phyloP scores from a whole-genome alignment of 2,888 invertebrate species.

The Leptopilina drosophilae region DNA sequence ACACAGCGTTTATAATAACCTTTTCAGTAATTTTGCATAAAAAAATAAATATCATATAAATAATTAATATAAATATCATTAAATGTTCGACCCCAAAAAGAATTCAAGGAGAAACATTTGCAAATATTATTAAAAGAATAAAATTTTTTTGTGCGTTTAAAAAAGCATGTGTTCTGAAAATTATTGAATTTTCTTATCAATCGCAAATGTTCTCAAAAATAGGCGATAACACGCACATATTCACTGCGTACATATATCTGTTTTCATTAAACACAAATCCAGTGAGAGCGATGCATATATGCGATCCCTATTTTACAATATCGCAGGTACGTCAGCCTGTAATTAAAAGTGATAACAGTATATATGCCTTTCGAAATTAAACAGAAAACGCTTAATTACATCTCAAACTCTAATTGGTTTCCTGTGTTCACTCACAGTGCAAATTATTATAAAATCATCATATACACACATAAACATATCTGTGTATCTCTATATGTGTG shows the following conservation, averaged over 20 bases:
- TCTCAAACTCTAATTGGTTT: conserved; percentile 34
- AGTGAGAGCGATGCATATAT: not conserved
- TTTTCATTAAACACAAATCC: conserved; percentile 30
- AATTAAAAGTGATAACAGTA: conserved; percentile 29
- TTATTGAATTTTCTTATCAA: conserved; percentile 36
- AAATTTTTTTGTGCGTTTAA: not conserved
- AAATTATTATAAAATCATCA: conserved; percentile 20
- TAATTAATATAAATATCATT: no score
- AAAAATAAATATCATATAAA: no score
- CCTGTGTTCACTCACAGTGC: conserved; percentile 1
- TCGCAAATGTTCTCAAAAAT: conserved; percentile 5
- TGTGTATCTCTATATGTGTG: no score
- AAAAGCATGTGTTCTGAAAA: not conserved
- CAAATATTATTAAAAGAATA: no score
- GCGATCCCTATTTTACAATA: conserved; percentile 26
- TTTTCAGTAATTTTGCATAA: no score
- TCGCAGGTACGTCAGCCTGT: conserved; percentile 11
- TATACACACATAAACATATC: not conserved
- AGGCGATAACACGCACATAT: not conserved
- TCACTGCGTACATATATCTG: not conserved
- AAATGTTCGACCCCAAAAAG: no score
- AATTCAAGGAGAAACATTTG: no score
- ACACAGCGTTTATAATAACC: no score
- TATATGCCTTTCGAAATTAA: conserved; percentile 19
- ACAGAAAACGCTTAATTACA: conserved; percentile 28